phyloP scores from a whole-genome alignment of 2,888 invertebrate genomes.

The Griposia aprilina region DNA sequence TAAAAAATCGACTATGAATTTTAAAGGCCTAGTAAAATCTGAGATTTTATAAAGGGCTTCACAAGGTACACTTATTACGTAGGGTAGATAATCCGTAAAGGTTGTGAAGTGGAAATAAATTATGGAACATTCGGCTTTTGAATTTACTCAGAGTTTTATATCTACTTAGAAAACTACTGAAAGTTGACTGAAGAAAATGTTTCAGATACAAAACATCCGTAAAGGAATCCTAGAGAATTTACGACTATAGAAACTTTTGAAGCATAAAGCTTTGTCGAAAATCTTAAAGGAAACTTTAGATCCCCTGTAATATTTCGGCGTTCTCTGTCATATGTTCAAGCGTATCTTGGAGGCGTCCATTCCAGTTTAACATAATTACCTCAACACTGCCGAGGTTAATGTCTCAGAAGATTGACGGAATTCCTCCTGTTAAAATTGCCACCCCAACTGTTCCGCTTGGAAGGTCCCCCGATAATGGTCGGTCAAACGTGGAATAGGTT shows the following conservation, averaged over 20 bases:
- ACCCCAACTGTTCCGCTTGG: slow-evolving; percentile 39
- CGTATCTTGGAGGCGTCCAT: slow-evolving; percentile 59
- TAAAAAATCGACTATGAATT: slow-evolving; percentile 58
- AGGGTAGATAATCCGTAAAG: slow-evolving; percentile 18
- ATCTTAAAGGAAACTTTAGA: slow-evolving; percentile 35
- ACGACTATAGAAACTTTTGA: slow-evolving; percentile 35
- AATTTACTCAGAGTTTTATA: slow-evolving; percentile 12
- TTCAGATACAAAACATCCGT: slow-evolving; percentile 21
- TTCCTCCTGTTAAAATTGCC: slow-evolving; percentile 62
- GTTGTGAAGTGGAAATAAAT: slow-evolving; percentile 16
- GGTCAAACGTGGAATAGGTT: slow-evolving; percentile 62
- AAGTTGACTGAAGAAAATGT: slow-evolving; percentile 8
- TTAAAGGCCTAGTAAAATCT: slow-evolving; percentile 51
- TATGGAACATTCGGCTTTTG: slow-evolving; percentile 13
- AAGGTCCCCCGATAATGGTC: slow-evolving; percentile 53
- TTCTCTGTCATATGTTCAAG: slow-evolving; percentile 30
- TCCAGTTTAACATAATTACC: slow-evolving; percentile 74
- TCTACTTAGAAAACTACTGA: not conserved
- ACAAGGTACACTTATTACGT: slow-evolving; percentile 14
- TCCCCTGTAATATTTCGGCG: slow-evolving; percentile 44
- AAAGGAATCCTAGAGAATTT: slow-evolving; percentile 18
- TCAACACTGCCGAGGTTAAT: slow-evolving; percentile 69
- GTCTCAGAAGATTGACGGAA: slow-evolving; percentile 71
- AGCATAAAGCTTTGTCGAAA: slow-evolving; percentile 27
- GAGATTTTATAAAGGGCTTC: slow-evolving; percentile 33